phyloP scores from a whole-genome alignment of 1,140 invertebrate genomes.

The Trissolcus basalis region DNA sequence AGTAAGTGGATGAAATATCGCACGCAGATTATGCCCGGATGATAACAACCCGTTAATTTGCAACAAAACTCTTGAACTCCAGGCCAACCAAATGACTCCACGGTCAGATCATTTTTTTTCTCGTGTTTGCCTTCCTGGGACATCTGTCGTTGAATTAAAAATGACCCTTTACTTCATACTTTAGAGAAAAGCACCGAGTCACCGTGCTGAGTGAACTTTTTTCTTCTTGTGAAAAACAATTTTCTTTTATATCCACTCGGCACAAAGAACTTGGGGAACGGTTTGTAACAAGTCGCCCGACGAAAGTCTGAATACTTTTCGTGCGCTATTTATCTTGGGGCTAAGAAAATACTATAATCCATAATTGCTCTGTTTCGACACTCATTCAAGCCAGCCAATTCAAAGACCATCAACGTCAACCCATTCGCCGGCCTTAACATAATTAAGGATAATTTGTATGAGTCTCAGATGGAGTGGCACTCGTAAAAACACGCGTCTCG shows the following conservation, averaged over 20 bases:
- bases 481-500: conserved; percentile 10
- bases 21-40: neutral
- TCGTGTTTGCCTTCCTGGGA: neutral
- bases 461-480: neutral
- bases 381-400: conserved; percentile 12
- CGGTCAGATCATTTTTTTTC: too few species aligned
- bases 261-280: too few species aligned
- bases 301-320: too few species aligned
- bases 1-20: too few species aligned
- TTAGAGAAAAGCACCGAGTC: too few species aligned
- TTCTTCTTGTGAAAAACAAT: neutral
- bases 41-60: conserved; percentile 28
- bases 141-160: too few species aligned
- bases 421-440: conserved; percentile 4
- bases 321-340: too few species aligned
- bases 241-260: too few species aligned
- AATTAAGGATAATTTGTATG: conserved; percentile 24
- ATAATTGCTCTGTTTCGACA: conserved; percentile 7
- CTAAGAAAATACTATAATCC: neutral
- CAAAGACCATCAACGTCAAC: conserved; percentile 14
- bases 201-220: too few species aligned
- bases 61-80: conserved; percentile 17
- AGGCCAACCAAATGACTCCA: too few species aligned
- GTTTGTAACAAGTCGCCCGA: too few species aligned
- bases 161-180: too few species aligned